phyloP scores from a whole-genome alignment of 2,113 vertebrate species.

The Todiramphus saurophagus region DNA sequence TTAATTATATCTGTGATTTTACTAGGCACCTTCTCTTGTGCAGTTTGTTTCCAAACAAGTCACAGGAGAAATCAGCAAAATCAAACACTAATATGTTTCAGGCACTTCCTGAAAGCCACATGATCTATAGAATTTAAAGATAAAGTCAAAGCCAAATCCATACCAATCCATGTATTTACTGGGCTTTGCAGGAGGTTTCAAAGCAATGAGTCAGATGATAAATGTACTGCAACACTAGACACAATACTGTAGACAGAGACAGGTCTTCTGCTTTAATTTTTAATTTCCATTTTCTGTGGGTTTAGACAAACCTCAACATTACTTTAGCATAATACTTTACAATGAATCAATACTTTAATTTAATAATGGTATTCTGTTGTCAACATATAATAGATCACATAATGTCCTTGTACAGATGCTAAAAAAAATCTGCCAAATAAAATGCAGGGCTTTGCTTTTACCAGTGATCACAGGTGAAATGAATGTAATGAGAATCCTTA shows the following conservation, averaged over 20 bases:
- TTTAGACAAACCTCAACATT: slow-evolving; percentile 38
- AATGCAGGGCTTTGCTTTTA: neutral
- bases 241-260: slow-evolving; percentile 7
- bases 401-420: neutral
- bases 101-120: neutral
- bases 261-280: slow-evolving; percentile 53
- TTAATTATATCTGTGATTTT: neutral
- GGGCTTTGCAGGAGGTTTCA: neutral
- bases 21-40: neutral
- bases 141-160: neutral
- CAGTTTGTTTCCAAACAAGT: neutral
- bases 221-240: neutral
- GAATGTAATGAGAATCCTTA: neutral
- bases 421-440: neutral
- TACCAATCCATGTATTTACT: neutral
- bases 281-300: slow-evolving; percentile 60
- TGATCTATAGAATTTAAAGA: neutral
- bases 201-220: slow-evolving; percentile 37
- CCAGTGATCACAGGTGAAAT: neutral
- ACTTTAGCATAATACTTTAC: slow-evolving; percentile 32
- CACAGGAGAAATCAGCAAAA: neutral
- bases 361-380: slow-evolving; percentile 50
- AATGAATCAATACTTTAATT: slow-evolving; percentile 56
- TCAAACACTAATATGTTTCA: neutral
- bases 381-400: slow-evolving; percentile 46